Conservation (phyloP, 2,797 vertebrate species). For the Acrossocheilus wenchowensis region DNA sequence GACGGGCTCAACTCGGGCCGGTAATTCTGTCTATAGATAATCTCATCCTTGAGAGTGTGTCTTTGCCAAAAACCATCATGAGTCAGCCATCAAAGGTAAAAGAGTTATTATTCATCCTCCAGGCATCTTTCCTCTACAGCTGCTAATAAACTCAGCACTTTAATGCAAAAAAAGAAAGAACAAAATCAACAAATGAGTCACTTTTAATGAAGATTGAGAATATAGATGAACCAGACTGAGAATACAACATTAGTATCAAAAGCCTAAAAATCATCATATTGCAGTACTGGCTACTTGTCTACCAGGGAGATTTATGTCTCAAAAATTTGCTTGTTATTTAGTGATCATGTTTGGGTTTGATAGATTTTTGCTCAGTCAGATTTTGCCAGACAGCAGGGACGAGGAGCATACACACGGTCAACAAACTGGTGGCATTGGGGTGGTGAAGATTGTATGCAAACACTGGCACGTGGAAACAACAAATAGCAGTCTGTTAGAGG, state of each 20-base stretch:
- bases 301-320: background rate
- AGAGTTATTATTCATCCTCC: constrained; percentile 13
- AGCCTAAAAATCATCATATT: background rate
- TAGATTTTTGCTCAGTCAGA: background rate
- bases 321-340: background rate
- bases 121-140: background rate
- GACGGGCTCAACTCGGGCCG: too few relatives aligned
- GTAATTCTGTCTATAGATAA: too few relatives aligned
- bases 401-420: background rate
- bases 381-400: background rate
- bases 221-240: background rate
- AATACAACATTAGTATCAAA: background rate
- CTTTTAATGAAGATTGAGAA: background rate
- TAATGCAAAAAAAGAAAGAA: background rate
- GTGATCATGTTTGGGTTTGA: background rate
- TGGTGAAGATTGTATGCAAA: background rate
- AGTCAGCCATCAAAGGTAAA: constrained; percentile 29
- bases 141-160: background rate
- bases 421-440: background rate
- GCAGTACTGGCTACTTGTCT: background rate
- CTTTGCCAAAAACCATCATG: constrained; percentile 7
- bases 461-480: background rate
- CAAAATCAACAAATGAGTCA: background rate
- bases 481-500: background rate
- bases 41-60: background rate